These are phyloP conservation scores for Melitaea athalia DNA, from an alignment of 2,888 invertebrate genomes.

Conservation along the genomic window DNA sequence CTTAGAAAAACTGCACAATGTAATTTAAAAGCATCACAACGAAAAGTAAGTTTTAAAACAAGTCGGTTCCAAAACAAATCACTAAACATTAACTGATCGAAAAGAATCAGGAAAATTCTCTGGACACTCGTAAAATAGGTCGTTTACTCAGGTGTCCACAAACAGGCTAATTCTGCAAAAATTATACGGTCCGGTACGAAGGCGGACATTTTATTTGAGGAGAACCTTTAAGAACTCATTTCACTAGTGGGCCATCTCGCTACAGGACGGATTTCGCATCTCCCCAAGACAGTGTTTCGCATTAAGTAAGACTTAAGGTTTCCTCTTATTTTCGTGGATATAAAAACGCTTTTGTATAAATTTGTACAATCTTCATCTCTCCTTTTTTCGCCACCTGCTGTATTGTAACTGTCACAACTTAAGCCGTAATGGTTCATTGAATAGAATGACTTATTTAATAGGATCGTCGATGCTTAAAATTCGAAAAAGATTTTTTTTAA, in stretches of 20 bases:
- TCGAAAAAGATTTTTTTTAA: too few species aligned
- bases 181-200: conserved; percentile 26
- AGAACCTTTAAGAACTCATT: conserved; percentile 33
- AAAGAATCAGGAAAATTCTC: neutral
- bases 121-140: neutral
- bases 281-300: conserved; percentile 24
- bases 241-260: conserved; percentile 20
- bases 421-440: too few species aligned
- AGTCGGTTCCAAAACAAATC: neutral
- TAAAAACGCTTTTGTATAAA: conserved; percentile 32
- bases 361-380: conserved; percentile 28
- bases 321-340: conserved; percentile 31
- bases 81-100: neutral
- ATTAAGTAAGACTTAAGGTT: conserved; percentile 35
- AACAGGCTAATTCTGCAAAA: conserved; percentile 36
- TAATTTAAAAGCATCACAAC: too few species aligned
- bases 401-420: neutral
- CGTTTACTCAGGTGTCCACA: conserved; percentile 26
- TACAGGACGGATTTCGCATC: conserved; percentile 30
- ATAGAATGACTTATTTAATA: too few species aligned
- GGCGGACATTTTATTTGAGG: conserved; percentile 29
- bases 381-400: conserved; percentile 12
- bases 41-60: neutral
- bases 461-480: too few species aligned
- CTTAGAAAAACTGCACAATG: too few species aligned